Evolutionary conservation across 2,113 vertebrate genomes (phyloP).

Genomic region (Plecturocebus donacophilus): DNA sequence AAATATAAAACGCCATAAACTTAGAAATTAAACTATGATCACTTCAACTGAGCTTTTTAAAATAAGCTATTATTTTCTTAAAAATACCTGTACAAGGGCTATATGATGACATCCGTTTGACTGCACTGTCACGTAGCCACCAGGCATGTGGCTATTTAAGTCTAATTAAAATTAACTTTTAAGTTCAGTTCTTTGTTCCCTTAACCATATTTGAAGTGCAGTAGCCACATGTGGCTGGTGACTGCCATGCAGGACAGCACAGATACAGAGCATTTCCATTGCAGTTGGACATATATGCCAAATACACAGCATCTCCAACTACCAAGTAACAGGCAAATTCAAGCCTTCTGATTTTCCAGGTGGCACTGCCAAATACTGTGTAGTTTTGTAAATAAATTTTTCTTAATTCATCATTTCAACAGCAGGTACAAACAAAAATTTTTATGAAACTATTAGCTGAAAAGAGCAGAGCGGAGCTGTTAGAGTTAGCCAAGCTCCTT

Average conservation of each 20-base stretch:
- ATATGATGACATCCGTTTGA: not conserved
- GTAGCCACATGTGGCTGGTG: not conserved
- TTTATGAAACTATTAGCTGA: not conserved
- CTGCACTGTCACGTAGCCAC: not conserved
- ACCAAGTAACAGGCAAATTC: not conserved
- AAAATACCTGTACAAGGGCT: not conserved
- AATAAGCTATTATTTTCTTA: not conserved
- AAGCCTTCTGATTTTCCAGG: not conserved
- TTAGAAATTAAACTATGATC: conserved; percentile 21
- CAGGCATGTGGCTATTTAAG: not conserved
- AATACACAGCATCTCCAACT: not conserved
- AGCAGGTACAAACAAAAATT: not conserved
- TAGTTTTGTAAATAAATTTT: not conserved
- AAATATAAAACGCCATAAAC: conserved; percentile 25
- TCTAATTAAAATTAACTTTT: not conserved
- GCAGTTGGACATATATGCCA: not conserved
- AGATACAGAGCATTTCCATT: not conserved
- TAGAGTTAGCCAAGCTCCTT: not conserved
- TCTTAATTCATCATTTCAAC: not conserved
- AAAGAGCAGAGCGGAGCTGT: conserved; percentile 23
- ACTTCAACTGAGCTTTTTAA: conserved; percentile 29
- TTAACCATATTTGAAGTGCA: not conserved
- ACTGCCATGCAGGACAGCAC: not conserved
- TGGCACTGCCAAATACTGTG: not conserved
- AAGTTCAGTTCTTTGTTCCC: not conserved